Percentiles rank a stretch among this genome's conserved stretches.
These are phyloP conservation scores for Drosophila repletoides DNA, from an alignment of 1,140 invertebrate genomes.

Conservation along the genomic window DNA sequence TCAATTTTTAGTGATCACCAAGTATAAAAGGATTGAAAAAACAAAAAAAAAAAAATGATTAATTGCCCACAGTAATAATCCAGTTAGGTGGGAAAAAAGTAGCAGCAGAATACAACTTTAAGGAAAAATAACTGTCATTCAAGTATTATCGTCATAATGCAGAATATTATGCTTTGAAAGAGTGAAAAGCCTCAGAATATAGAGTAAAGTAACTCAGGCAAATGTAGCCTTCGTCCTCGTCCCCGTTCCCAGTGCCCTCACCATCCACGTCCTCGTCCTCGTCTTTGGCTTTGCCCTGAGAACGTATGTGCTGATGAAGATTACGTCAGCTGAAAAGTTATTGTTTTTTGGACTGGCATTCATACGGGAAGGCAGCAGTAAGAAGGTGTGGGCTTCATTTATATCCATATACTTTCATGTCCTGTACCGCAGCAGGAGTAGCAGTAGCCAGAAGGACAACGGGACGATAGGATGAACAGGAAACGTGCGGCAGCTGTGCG, in stretches of 20 bases:
- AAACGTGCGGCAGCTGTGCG: slow-evolving; percentile 68
- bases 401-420: slow-evolving; percentile 68
- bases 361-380: slow-evolving; percentile 37
- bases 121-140: no score
- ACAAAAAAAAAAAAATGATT: no score
- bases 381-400: slow-evolving; percentile 55
- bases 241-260: no score
- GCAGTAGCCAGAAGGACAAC: slow-evolving; percentile 33
- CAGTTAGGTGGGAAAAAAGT: no score
- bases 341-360: slow-evolving; percentile 69
- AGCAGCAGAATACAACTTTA: no score
- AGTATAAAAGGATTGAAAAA: no score
- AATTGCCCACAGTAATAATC: no score
- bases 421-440: slow-evolving; percentile 26
- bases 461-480: no score
- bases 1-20: no score
- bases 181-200: background rate
- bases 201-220: background rate
- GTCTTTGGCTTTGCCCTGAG: slow-evolving; percentile 2
- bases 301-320: slow-evolving; percentile 65
- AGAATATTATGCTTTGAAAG: no score
- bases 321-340: slow-evolving; percentile 80
- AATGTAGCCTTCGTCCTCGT: background rate
- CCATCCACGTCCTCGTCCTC: no score
- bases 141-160: no score